Base-by-base conservation (phyloP, 2,797 vertebrate genomes). In the Sebastes minor region DNA sequence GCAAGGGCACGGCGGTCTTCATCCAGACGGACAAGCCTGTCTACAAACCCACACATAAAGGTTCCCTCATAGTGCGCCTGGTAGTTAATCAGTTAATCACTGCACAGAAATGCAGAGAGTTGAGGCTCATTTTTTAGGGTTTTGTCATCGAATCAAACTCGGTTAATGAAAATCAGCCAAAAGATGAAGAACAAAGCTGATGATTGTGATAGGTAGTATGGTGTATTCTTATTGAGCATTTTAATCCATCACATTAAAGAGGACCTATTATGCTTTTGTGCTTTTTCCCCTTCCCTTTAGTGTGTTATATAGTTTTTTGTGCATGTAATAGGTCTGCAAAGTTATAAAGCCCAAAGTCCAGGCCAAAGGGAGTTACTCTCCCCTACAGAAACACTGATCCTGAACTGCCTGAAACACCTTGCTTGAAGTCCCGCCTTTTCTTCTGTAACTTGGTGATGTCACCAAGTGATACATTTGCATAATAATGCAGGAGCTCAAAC, bases 21-120 rank as follows among this genome's bases (percentile, higher is more conserved):
- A 97, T 99, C 93, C 97, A 98, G 95, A 99, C 96, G 0, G 98
- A 99, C 94, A 99, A 99, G 87, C 97, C 97, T 0, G 91, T 98
- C 87, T 99, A 99, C 91, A 97, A 97, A 91, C 97, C 98, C 59
- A 96, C 92, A 80, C 97, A 99, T 87, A 98, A 96, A 97, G 98
- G 98, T 99, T 90, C 85, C 80, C 68, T 83, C 82, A 85, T 79
- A 73, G 66, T 80, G 80, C 86, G 56, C 66, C 79, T 86, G 82
- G 42, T 80, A 88, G 83, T 77, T 81, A 72, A 74, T 76, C 78
- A 78, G 76, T 87, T 80, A 61, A 86, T 80, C 46, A 9, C 66
- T 56, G 82, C 42, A 68, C 68, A 79, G 78, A 85, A 81, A 85
- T 69, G 76, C 73, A 73, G 73, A 79, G n/a, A 79, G n/a, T 6